Evolutionary conservation across 2,113 vertebrate species (phyloP).

Genomic region (Xerus inauris): DNA sequence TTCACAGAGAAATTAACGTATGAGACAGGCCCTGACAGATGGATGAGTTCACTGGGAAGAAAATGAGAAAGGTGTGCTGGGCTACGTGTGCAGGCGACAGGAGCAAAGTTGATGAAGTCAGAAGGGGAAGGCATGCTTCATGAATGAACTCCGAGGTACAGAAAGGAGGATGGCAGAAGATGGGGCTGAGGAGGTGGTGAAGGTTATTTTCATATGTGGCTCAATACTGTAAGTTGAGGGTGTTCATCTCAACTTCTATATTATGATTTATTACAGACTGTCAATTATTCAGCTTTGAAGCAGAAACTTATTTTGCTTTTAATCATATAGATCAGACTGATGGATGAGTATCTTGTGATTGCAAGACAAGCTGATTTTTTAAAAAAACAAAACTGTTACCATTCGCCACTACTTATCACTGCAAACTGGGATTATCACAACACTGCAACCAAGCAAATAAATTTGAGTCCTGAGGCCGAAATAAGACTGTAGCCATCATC

Average conservation of each 20-base stretch:
- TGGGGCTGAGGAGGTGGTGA: neutral
- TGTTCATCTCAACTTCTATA: conserved; percentile 47
- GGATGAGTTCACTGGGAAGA: neutral
- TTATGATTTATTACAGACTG: conserved; percentile 70
- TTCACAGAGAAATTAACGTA: neutral
- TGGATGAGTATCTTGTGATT: conserved; percentile 59
- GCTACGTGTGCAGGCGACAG: neutral
- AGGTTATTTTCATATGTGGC: conserved; percentile 44
- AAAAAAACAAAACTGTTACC: neutral
- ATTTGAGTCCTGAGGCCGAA: neutral
- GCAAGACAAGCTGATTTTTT: conserved; percentile 35
- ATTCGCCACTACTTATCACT: conserved; percentile 37
- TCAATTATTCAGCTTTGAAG: conserved; percentile 72
- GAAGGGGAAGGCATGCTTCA: rapidly evolving
- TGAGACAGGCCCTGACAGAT: neutral
- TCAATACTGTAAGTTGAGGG: conserved; percentile 39
- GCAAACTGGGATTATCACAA: conserved; percentile 18
- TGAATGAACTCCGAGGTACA: neutral
- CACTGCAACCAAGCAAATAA: neutral
- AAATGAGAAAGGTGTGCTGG: neutral
- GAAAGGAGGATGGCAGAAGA: neutral
- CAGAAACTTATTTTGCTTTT: conserved; percentile 62
- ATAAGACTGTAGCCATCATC: neutral
- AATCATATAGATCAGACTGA: conserved; percentile 66
- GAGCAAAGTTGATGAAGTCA: neutral